A percentile compares a stretch with the other conserved stretches of the same genome.
Evolutionary conservation across 2,113 vertebrate genomes (phyloP).

Genomic region (Raja brachyura): DNA sequence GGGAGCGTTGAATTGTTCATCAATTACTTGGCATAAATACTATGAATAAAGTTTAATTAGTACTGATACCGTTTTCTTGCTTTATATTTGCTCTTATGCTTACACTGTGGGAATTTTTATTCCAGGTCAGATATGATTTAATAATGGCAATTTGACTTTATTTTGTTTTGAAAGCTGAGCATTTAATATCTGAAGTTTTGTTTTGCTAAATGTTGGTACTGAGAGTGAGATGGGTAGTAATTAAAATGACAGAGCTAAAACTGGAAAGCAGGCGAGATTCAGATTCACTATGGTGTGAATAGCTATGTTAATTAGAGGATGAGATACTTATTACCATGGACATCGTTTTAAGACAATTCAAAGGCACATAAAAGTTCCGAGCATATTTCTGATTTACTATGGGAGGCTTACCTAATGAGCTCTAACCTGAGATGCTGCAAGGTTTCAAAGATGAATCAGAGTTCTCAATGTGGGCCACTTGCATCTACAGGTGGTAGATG

Average conservation of each 20-base stretch:
- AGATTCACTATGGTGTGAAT: background rate
- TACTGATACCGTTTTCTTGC: background rate
- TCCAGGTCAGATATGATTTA: background rate
- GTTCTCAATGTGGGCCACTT: background rate
- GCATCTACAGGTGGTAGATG: background rate
- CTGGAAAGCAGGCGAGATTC: background rate
- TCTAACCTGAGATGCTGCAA: background rate
- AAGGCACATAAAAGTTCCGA: background rate
- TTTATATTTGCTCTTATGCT: background rate
- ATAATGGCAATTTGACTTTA: background rate
- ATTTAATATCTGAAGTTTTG: background rate
- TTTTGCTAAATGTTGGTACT: background rate
- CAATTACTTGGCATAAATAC: background rate
- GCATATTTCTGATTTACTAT: background rate
- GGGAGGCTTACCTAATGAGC: background rate
- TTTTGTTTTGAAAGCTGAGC: background rate
- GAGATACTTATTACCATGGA: background rate
- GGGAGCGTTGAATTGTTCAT: background rate
- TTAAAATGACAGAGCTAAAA: background rate
- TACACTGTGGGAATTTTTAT: background rate
- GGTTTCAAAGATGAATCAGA: background rate
- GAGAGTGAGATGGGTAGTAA: background rate
- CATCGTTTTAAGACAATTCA: slow-evolving; percentile 11
- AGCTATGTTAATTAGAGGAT: background rate
- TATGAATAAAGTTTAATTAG: background rate